Conservation (phyloP, 1,140 invertebrate genomes). For the Aporrectodea caliginosa region DNA sequence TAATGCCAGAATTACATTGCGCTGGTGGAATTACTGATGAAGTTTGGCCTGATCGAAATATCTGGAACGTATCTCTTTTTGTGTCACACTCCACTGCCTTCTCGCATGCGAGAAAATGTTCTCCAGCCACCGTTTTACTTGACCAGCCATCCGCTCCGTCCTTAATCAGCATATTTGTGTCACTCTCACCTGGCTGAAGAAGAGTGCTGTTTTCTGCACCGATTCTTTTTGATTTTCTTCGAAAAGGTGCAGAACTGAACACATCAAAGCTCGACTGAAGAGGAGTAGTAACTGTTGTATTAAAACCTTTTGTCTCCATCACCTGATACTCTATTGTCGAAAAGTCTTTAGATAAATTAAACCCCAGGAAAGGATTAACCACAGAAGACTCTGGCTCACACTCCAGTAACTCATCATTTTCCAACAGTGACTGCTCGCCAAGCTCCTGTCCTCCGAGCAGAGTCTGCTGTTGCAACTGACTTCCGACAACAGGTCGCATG, state of each 20-base stretch:
- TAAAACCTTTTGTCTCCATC: too few relatives aligned
- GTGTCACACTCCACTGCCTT: not conserved
- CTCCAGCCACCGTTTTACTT: not conserved
- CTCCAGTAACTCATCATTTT: conserved; percentile 73
- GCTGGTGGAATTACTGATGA: not conserved
- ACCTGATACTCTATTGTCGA: not conserved
- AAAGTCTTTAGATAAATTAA: conserved; percentile 31
- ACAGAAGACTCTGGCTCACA: conserved; percentile 32
- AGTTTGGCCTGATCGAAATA: not conserved
- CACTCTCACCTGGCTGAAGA: not conserved
- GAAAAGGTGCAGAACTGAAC: conserved; percentile 54
- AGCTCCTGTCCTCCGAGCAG: conserved; percentile 67
- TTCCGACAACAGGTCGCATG: too few relatives aligned
- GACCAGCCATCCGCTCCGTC: not conserved
- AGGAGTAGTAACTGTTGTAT: too few relatives aligned
- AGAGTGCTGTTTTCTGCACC: not conserved
- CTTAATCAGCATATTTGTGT: not conserved
- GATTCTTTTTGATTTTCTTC: conserved; percentile 33
- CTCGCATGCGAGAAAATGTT: not conserved
- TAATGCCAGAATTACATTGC: too few relatives aligned
- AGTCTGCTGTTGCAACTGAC: not conserved
- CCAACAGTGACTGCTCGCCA: conserved; percentile 70
- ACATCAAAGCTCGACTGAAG: conserved; percentile 40
- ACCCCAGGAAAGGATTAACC: conserved; percentile 32
- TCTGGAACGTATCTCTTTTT: not conserved